Evolutionary conservation across 2,797 vertebrate genomes (phyloP), one percentile per base, ranked within the genome.

Genomic region (Melanotaenia trifasciata): DNA sequence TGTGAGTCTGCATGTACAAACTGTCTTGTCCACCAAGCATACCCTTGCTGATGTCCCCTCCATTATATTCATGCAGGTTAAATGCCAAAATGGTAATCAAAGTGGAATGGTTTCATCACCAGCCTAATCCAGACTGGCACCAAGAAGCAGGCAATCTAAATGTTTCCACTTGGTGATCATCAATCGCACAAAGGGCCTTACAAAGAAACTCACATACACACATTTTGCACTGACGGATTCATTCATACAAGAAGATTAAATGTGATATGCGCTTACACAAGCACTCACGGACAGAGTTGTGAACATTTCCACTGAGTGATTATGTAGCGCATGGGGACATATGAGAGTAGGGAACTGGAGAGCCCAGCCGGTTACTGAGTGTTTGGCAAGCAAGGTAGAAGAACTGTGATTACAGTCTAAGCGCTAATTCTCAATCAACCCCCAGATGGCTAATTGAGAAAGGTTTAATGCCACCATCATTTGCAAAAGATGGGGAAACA

Each of bases 401-500:
- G 77, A 85, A 61, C 74, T 61, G 22, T 87, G 86, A 90, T 92
- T 92, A 87, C 70, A 82, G 77, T 65, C 80, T 79, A 72, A 88
- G 74, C 84, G 87, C 79, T 79, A 74, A 87, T 83, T 83, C 80
- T 68, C 81, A 68, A 84, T 84, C 77, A 57, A 90, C 84, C 84
- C 85, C 84, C 88, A 91, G 87, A 87, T 93, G 90, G 89, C 72
- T 85, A 84, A 89, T 87, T 86, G 87, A 87, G 78, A 83, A 66
- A 77, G 78, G 84, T 83, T 86, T 87, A 83, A 87, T 84, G 76
- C 35, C 62, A 64, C 67, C 30, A 59, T 73, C 75, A 81, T 85
- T 88, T 87, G 58, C 62, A 70, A 56, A 60, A 64, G 74, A 86
- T 67, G 16, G 24, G 28, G 40, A 57, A 72, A 72, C 67, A 78